phyloP scores from a whole-genome alignment of 35 echinoderm and acorn worm species.

The Apostichopus californicus region DNA sequence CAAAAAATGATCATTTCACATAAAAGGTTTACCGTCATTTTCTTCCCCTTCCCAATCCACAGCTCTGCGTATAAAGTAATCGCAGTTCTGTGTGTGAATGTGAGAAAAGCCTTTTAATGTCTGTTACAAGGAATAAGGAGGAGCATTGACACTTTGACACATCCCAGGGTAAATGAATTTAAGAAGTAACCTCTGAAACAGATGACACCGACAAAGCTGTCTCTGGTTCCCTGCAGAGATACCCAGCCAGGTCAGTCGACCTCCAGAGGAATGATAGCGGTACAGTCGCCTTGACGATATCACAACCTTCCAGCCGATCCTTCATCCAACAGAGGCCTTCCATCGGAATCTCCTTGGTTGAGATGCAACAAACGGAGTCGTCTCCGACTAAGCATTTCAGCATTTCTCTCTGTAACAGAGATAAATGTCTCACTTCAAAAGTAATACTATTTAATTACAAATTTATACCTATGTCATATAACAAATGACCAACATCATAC shows the following conservation, averaged over 20 bases:
- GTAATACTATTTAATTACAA: too few relatives aligned
- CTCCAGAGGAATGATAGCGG: conserved; percentile 22
- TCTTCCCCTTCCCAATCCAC: too few relatives aligned
- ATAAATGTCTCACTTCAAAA: neutral
- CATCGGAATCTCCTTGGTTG: neutral
- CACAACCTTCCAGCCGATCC: neutral
- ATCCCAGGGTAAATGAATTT: too few relatives aligned
- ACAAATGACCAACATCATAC: too few relatives aligned
- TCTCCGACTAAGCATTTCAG: neutral
- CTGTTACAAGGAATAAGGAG: too few relatives aligned
- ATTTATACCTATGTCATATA: too few relatives aligned
- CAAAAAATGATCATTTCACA: too few relatives aligned
- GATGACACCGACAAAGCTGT: conserved; percentile 1
- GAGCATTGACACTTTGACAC: too few relatives aligned
- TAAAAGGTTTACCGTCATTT: too few relatives aligned
- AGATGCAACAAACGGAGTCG: conserved; percentile 6
- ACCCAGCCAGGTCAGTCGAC: neutral
- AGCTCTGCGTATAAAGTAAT: too few relatives aligned
- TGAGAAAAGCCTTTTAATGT: too few relatives aligned
- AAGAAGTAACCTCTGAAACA: conserved; percentile 24
- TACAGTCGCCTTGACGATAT: neutral
- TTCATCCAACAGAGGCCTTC: conserved; percentile 3
- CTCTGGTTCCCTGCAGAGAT: neutral
- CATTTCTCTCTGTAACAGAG: conserved; percentile 2
- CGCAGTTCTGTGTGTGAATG: too few relatives aligned